Conservation (phyloP, 2,888 invertebrate genomes). For the Troides aeacus region DNA sequence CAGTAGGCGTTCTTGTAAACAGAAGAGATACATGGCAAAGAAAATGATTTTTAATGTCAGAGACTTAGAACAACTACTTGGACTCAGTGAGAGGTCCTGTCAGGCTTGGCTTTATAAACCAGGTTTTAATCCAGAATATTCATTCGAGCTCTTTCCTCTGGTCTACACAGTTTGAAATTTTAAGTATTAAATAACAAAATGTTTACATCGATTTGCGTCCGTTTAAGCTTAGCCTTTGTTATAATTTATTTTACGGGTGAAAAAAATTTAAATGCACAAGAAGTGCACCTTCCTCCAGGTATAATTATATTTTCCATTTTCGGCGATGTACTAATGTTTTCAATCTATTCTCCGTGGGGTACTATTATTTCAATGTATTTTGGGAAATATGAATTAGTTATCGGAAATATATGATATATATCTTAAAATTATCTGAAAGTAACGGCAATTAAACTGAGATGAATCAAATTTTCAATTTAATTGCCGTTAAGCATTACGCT, state of each 20-base stretch:
- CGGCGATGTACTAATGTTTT: neutral
- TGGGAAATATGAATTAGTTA: no score
- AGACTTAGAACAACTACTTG: constrained; percentile 32
- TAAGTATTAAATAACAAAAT: constrained; percentile 36
- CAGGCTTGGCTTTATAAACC: constrained; percentile 34
- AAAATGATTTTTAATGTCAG: constrained; percentile 53
- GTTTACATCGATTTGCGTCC: constrained; percentile 39
- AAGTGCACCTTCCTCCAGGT: constrained; percentile 64
- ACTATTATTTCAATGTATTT: no score
- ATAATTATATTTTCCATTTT: constrained; percentile 24
- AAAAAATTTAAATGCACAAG: constrained; percentile 52
- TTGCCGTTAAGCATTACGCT: neutral
- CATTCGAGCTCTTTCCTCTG: constrained; percentile 15
- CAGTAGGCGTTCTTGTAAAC: constrained; percentile 37
- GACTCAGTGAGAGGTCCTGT: constrained; percentile 29
- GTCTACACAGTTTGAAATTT: neutral
- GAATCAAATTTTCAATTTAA: no score
- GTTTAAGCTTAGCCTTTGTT: constrained; percentile 43
- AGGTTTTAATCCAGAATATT: constrained; percentile 25
- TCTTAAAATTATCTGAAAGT: no score
- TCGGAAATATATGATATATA: no score
- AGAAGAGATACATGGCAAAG: constrained; percentile 42
- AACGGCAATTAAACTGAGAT: no score
- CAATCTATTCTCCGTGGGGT: neutral
- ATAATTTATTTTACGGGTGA: constrained; percentile 48